phyloP scores from a whole-genome alignment of 2,888 invertebrate genomes.

The Troides aeacus region DNA sequence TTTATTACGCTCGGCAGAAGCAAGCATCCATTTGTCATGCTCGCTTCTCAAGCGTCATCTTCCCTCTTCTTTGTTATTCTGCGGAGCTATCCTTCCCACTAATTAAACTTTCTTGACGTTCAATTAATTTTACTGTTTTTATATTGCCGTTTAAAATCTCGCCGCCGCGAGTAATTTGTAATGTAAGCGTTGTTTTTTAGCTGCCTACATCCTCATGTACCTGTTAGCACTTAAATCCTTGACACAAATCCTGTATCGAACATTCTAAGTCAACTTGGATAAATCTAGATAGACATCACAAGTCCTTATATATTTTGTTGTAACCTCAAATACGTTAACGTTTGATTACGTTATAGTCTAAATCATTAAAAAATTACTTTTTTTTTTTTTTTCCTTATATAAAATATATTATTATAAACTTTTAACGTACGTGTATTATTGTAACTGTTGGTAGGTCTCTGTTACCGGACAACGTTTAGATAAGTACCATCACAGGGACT shows the following conservation, averaged over 20 bases:
- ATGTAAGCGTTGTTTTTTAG: background rate
- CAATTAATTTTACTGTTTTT: constrained; percentile 54
- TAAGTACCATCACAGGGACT: too few relatives aligned
- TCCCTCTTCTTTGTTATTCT: constrained; percentile 52
- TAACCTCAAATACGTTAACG: too few relatives aligned
- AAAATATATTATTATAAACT: too few relatives aligned
- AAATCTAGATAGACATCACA: constrained; percentile 9
- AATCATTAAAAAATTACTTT: too few relatives aligned
- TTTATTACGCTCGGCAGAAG: constrained; percentile 13
- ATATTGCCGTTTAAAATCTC: background rate
- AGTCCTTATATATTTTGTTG: too few relatives aligned
- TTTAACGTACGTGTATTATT: too few relatives aligned
- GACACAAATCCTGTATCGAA: constrained; percentile 18
- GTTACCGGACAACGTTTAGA: too few relatives aligned
- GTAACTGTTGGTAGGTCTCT: too few relatives aligned
- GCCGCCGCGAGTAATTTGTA: background rate
- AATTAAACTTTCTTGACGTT: constrained; percentile 53
- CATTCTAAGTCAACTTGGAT: constrained; percentile 9
- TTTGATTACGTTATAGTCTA: too few relatives aligned
- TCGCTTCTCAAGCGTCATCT: constrained; percentile 45
- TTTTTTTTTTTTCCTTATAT: too few relatives aligned
- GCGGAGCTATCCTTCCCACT: constrained; percentile 42
- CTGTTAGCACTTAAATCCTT: constrained; percentile 14
- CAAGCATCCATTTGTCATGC: constrained; percentile 54
- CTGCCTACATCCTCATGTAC: background rate